Evolutionary conservation across 1,140 invertebrate genomes (phyloP).

Genomic region (Drosophila bipectinata): DNA sequence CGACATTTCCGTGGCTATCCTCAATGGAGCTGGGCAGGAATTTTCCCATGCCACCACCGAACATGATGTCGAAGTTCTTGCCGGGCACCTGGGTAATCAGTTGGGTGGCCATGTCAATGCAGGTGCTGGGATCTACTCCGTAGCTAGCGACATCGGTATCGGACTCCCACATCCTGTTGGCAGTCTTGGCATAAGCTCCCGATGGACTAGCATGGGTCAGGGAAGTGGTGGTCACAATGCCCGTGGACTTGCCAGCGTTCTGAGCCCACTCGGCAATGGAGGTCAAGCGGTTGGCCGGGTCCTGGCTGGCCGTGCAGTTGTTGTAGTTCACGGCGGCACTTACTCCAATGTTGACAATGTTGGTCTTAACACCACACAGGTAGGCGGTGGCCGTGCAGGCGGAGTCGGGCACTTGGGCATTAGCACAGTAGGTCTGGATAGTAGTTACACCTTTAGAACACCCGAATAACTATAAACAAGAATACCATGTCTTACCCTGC

Average conservation of each 20-base stretch:
- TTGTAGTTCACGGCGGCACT: constrained; percentile 86
- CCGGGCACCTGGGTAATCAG: constrained; percentile 87
- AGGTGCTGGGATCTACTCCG: constrained; percentile 81
- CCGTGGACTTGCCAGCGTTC: constrained; percentile 86
- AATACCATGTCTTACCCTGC: constrained; percentile 84
- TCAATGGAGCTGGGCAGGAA: constrained; percentile 85
- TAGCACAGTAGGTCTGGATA: constrained; percentile 87
- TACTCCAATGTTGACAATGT: constrained; percentile 88
- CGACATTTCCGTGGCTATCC: constrained; percentile 85
- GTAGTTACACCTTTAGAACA: no score
- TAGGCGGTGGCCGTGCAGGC: constrained; percentile 90
- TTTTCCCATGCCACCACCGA: constrained; percentile 88
- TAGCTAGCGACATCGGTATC: constrained; percentile 86
- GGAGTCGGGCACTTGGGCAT: constrained; percentile 92
- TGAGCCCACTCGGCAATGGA: constrained; percentile 94
- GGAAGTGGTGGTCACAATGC: constrained; percentile 80
- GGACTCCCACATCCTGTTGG: constrained; percentile 91
- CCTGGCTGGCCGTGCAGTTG: constrained; percentile 88
- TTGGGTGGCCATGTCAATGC: constrained; percentile 86
- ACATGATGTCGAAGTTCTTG: constrained; percentile 86
- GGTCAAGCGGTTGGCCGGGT: constrained; percentile 85
- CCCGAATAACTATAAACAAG: not conserved
- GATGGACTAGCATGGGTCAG: constrained; percentile 82
- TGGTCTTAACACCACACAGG: constrained; percentile 89
- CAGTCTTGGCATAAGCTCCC: constrained; percentile 85